Evolutionary conservation across 2,888 invertebrate genomes (phyloP), one percentile per base, ranked within the genome.

Genomic region (Cantharis lateralis): DNA sequence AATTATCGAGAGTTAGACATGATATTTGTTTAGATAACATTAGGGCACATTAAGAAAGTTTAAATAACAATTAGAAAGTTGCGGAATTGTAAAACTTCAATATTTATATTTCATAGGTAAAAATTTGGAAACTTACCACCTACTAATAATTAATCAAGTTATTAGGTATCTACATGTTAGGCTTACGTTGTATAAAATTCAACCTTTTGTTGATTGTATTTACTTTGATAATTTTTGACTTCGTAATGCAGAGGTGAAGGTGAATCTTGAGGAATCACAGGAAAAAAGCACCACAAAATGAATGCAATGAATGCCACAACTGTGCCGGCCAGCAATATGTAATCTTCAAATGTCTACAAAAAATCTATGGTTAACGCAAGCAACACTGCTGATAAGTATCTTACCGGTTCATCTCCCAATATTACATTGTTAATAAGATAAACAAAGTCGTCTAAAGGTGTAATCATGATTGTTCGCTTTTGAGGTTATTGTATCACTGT

Each of bases 221-320:
- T 84, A 73, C 85, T 80, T 77, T 86, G 86, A 79, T 85, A 85
- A 77, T 87, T 85, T 78, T 86, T 86, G 48, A 83, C 84, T 81
- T 86, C 86, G 81, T 86, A 85, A 76, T 86, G 85, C 63, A 84
- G 79, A 13, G 86, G 85, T 13, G 82, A 80, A 72, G 84, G 84
- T n/a, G 83, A 80, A 72, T 87, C 87, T 81, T 86, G 87, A 4
- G 87, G 88, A 48, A 85, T 84, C n/a, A 87, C 86, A 1, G 92
- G 92, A 85, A 92, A 92, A 84, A 92, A 92, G 84, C 92, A 92
- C 92, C 92, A 92, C 26, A 92, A 85, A 76, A 92, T 89, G 84
- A 92, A 92, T 24, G 92, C 92, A 78, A 92, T 89, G 84, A 92
- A 92, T 69, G 92, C 92, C 76, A 92, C 92, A 80, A 91, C 83